phyloP scores from a whole-genome alignment of 2,797 vertebrate species.

The Myotis findleyi region DNA sequence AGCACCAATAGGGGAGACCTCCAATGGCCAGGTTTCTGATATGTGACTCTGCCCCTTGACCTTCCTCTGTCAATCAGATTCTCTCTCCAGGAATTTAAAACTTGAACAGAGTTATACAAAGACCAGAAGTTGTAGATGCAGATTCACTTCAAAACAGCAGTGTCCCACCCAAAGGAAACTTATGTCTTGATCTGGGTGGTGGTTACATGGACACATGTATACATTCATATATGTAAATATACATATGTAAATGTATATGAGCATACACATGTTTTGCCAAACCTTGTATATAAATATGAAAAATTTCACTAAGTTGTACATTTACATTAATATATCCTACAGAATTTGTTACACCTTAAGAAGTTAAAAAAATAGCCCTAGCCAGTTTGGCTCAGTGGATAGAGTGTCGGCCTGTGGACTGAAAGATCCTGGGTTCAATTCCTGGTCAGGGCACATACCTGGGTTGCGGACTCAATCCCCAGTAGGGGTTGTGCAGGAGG shows the following conservation, averaged over 20 bases:
- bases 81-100: slow-evolving; percentile 43
- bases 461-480: too few species aligned
- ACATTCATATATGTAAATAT: not conserved
- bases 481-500: too few species aligned
- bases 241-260: not conserved
- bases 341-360: not conserved
- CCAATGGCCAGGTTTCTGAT: not conserved
- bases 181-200: not conserved
- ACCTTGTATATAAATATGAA: not conserved
- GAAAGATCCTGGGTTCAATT: too few species aligned
- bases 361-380: not conserved
- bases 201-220: not conserved
- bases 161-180: not conserved
- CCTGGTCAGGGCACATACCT: too few species aligned
- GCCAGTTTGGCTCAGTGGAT: too few species aligned
- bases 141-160: slow-evolving; percentile 26
- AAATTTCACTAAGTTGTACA: not conserved
- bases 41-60: not conserved
- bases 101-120: not conserved
- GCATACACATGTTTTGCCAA: too few species aligned
- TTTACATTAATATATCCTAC: not conserved
- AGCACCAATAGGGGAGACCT: not conserved
- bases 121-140: not conserved
- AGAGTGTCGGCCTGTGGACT: too few species aligned
- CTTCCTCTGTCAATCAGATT: not conserved